Evolutionary conservation across 2,113 vertebrate genomes (phyloP).

Genomic region (Oenanthe melanoleuca): DNA sequence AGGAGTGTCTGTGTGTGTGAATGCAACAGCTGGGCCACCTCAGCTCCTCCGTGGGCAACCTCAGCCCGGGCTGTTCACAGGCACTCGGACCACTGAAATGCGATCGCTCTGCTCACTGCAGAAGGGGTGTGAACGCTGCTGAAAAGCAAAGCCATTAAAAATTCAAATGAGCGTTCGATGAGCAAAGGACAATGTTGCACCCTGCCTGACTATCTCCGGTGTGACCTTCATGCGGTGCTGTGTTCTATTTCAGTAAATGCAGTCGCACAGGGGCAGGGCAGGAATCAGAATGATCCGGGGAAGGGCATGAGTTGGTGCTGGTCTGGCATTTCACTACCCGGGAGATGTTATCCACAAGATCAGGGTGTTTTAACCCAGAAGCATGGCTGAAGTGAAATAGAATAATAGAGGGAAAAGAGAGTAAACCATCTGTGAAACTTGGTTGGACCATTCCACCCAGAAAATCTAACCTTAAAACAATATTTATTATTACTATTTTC

Average conservation of each 20-base stretch:
- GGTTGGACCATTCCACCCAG: neutral
- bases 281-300: neutral
- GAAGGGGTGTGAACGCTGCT: neutral
- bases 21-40: neutral
- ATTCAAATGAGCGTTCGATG: slow-evolving; percentile 56
- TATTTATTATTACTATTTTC: neutral
- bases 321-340: neutral
- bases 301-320: neutral
- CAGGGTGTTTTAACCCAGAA: neutral
- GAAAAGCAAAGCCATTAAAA: slow-evolving; percentile 47
- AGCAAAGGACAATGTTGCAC: slow-evolving; percentile 43
- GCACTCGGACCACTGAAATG: accelerated
- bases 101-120: accelerated
- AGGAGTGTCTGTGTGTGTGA: neutral
- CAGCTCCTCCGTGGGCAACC: neutral
- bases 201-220: neutral
- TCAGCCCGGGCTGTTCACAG: neutral
- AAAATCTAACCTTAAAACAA: neutral
- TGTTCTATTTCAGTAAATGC: slow-evolving; percentile 35
- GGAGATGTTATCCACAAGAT: neutral
- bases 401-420: neutral
- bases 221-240: slow-evolving; percentile 49
- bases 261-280: neutral
- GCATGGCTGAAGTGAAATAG: neutral
- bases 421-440: neutral